phyloP scores from a whole-genome alignment of 2,797 vertebrate genomes.

The Lutra lutra region DNA sequence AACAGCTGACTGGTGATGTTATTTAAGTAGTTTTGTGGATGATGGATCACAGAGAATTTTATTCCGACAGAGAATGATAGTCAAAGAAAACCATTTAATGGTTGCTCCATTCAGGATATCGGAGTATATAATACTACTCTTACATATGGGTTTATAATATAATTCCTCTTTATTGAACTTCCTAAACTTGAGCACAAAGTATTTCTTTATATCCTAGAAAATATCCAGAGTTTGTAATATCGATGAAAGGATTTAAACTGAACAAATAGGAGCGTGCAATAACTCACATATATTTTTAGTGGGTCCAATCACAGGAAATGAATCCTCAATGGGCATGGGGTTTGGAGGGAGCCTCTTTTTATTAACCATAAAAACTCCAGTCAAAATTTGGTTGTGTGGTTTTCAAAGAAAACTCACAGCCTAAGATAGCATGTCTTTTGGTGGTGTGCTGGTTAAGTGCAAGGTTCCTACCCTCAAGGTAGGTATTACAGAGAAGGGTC shows the following conservation, averaged over 20 bases:
- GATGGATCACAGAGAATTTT: conserved; percentile 88
- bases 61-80: conserved; percentile 85
- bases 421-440: not conserved
- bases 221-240: conserved; percentile 29
- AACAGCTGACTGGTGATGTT: conserved; percentile 84
- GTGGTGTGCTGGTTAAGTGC: not conserved
- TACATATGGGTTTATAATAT: conserved; percentile 74
- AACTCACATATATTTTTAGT: conserved; percentile 31
- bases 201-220: conserved; percentile 53
- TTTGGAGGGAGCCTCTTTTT: conserved; percentile 11
- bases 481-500: not conserved
- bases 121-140: conserved; percentile 66
- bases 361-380: conserved; percentile 22
- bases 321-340: not conserved
- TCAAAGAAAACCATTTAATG: conserved; percentile 80
- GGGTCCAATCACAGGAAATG: conserved; percentile 6
- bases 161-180: conserved; percentile 68
- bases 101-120: conserved; percentile 64
- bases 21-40: conserved; percentile 85
- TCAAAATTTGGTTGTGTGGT: conserved; percentile 11
- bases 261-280: conserved; percentile 59
- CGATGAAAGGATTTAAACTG: not conserved
- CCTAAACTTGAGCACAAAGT: conserved; percentile 50
- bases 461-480: not conserved
- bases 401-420: not conserved